These are phyloP conservation scores for Ctenoplectra terminalis DNA, from an alignment of 1,140 invertebrate species.

Conservation along the genomic window DNA sequence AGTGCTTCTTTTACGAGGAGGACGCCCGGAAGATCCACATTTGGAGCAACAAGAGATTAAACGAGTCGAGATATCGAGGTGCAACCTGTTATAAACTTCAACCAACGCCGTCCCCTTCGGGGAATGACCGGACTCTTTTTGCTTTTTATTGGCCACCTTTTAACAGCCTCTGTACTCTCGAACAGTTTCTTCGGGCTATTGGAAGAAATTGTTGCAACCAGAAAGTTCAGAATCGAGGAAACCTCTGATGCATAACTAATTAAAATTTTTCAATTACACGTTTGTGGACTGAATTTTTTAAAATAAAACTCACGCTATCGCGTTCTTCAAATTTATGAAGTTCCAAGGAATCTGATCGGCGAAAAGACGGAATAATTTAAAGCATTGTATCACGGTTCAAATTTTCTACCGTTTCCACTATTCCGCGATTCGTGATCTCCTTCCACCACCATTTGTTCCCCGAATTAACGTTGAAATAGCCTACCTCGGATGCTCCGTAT, in stretches of 20 bases:
- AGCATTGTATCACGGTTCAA: not conserved
- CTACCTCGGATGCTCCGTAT: slow-evolving; percentile 5
- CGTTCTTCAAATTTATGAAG: too few species aligned
- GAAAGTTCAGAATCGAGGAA: too few species aligned
- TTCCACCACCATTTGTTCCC: slow-evolving; percentile 7
- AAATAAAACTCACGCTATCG: too few species aligned
- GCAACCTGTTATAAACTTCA: slow-evolving; percentile 37
- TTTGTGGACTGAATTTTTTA: too few species aligned
- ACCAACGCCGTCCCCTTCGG: too few species aligned
- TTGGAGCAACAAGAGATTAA: slow-evolving; percentile 63
- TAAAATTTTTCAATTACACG: too few species aligned
- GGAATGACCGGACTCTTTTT: not conserved
- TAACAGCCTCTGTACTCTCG: not conserved
- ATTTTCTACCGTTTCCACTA: not conserved
- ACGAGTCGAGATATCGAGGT: slow-evolving; percentile 49
- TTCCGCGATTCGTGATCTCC: not conserved
- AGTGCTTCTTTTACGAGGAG: slow-evolving; percentile 60
- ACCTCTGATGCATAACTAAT: too few species aligned
- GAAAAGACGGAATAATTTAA: not conserved
- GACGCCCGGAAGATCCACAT: slow-evolving; percentile 39
- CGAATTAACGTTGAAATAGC: slow-evolving; percentile 35
- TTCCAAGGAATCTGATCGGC: too few species aligned
- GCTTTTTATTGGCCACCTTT: not conserved
- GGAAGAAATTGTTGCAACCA: too few species aligned
- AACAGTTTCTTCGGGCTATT: too few species aligned